Evolutionary conservation across 2,888 invertebrate species (phyloP), one percentile per base, ranked within the genome.

Genomic region (Drosophila limbata): DNA sequence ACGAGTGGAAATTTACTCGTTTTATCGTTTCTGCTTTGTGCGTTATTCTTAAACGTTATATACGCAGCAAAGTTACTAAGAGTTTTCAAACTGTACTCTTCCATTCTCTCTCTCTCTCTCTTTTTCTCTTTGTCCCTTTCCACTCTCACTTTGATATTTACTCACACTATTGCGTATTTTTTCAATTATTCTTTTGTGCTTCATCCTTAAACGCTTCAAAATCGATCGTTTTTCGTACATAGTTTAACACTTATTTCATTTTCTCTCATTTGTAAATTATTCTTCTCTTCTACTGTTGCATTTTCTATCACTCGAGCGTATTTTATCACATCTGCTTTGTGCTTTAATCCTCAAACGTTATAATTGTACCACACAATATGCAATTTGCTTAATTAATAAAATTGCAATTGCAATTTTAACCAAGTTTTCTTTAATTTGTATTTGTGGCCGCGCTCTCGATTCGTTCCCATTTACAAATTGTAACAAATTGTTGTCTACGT

Each of bases 401-500:
- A 50, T 19, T 45, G 45, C 25, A 37, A 17, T 40, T 15, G 15
- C 45, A 45, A 45, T 45, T 25, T 45, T n/a, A 45, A 45, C 9
- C 8, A 45, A 44, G 48, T 17, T 48, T 33, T 33, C 19, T 4
- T 33, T 19, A 33, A 50, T 50, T 50, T 42, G 53, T 19, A 42
- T 28, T 53, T 55, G 33, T 35, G 9, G 53, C 42, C 53, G 10
- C 53, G 44, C 52, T 44, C 15, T 37, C 56, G 39, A 56, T 63
- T 47, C 37, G 44, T 47, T 56, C 39, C 44, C 61, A 47, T 66
- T 61, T 15, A 47, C 63, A 77, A 65, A 77, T 76, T 73, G 64
- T 53, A 78, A 76, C 78, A 78, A 76, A 77, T 68, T 77, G 78
- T 68, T 76, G 73, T 76, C 75, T 69, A 57, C 63, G 55, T 62